phyloP scores from a whole-genome alignment of 2,113 vertebrate genomes.

The Nerophis ophidion region DNA sequence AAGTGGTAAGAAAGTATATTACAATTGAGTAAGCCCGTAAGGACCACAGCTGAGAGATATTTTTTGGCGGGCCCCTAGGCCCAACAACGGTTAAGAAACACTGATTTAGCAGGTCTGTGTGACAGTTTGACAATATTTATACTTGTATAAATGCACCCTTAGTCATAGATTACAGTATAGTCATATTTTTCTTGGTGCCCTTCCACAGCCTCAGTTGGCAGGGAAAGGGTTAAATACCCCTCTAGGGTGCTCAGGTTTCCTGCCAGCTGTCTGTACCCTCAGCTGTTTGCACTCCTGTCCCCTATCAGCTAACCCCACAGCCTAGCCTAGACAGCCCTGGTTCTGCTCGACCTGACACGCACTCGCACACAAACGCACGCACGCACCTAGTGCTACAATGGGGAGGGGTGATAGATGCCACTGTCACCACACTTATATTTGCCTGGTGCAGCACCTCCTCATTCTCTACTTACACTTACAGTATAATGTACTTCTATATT shows the following conservation, averaged over 20 bases:
- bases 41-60: no score
- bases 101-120: not conserved
- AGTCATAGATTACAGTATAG: conserved; percentile 1
- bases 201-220: conserved; percentile 36
- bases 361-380: not conserved
- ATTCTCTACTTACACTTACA: not conserved
- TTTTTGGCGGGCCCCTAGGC: no score
- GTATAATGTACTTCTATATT: no score
- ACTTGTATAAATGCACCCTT: conserved; percentile 2
- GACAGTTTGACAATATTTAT: not conserved
- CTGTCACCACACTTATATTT: not conserved
- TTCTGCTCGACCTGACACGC: not conserved
- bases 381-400: not conserved
- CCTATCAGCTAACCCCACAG: conserved; percentile 19
- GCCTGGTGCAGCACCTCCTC: conserved; percentile 1
- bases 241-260: conserved; percentile 60
- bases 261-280: conserved; percentile 69
- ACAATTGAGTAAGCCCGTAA: no score
- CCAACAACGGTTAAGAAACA: no score
- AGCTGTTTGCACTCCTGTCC: conserved; percentile 62
- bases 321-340: conserved; percentile 27
- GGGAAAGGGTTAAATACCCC: conserved; percentile 53
- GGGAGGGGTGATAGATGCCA: conserved; percentile 10
- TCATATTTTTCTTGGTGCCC: conserved; percentile 8
- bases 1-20: no score